A percentile compares a stretch with the other conserved stretches of the same genome.
Conservation (phyloP, 2,888 invertebrate species). For the Agrochola litura region DNA sequence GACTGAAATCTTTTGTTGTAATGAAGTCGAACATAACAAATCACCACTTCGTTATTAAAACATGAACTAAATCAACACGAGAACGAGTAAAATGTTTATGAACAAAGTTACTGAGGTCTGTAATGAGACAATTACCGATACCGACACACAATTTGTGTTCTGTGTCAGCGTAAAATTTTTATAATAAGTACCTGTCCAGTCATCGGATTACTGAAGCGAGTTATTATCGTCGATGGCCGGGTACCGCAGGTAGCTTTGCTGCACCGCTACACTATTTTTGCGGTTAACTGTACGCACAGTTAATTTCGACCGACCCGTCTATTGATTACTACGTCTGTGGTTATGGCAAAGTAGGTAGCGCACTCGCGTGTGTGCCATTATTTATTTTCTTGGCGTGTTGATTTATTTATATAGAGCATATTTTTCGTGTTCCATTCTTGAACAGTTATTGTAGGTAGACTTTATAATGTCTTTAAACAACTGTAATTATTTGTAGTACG, state of each 20-base stretch:
- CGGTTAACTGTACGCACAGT: constrained; percentile 54
- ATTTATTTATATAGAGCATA: constrained; percentile 58
- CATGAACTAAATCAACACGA: constrained; percentile 41
- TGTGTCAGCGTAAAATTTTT: constrained; percentile 52
- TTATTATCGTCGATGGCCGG: constrained; percentile 39
- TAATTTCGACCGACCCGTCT: constrained; percentile 54
- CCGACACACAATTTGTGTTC: constrained; percentile 45
- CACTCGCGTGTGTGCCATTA: constrained; percentile 62
- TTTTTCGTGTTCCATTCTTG: constrained; percentile 54
- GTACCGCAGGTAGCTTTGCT: constrained; percentile 45
- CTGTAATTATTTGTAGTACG: constrained; percentile 28
- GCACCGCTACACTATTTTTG: constrained; percentile 49
- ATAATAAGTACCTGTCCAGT: constrained; percentile 49
- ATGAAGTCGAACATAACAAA: constrained; percentile 25
- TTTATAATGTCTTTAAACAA: constrained; percentile 43
- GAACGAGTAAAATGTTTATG: constrained; percentile 11
- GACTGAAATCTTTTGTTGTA: constrained; percentile 36
- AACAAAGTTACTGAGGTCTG: constrained; percentile 15
- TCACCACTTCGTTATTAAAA: constrained; percentile 19
- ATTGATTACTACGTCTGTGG: constrained; percentile 61
- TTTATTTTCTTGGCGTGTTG: constrained; percentile 63
- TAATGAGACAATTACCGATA: constrained; percentile 47
- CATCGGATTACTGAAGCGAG: constrained; percentile 51
- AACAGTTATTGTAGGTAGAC: constrained; percentile 33
- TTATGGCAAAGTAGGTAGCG: constrained; percentile 42